Percentiles rank a stretch among this genome's conserved stretches.
Conservation (phyloP, 2,797 vertebrate species). For the Enteromius afrohamiltoni region DNA sequence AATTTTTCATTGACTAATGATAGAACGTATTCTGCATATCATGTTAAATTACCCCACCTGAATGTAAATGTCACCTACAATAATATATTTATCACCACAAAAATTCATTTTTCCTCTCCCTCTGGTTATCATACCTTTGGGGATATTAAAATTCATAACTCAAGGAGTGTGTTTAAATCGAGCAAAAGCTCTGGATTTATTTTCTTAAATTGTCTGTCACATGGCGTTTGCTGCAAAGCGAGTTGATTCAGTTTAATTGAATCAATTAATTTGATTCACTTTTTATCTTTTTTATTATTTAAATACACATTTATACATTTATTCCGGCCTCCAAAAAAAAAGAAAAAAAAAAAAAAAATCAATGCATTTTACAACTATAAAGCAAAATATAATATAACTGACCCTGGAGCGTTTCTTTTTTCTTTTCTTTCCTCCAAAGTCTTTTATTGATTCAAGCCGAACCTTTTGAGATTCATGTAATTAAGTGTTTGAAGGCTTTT, state of each 20-base stretch:
- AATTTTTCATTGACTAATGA: constrained; percentile 82
- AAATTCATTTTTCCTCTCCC: constrained; percentile 66
- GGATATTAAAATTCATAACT: constrained; percentile 76
- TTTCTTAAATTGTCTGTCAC: constrained; percentile 76
- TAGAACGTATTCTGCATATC: constrained; percentile 82
- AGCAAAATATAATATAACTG: constrained; percentile 65
- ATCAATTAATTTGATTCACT: not conserved
- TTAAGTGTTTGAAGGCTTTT: constrained; percentile 76
- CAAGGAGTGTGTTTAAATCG: constrained; percentile 76
- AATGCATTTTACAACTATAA: constrained; percentile 49
- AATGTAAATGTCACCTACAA: constrained; percentile 74
- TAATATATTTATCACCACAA: constrained; percentile 78
- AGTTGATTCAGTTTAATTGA: not conserved
- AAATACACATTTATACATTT: not conserved
- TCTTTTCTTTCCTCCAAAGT: constrained; percentile 56
- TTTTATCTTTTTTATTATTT: not conserved
- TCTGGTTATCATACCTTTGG: constrained; percentile 49
- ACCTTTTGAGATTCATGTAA: constrained; percentile 78
- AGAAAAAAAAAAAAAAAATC: constrained; percentile 20
- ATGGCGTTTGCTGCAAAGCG: constrained; percentile 68
- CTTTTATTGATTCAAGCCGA: constrained; percentile 78
- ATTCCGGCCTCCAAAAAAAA: not conserved
- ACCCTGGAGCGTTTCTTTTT: constrained; percentile 65
- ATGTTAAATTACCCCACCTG: constrained; percentile 84
- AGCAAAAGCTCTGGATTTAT: constrained; percentile 74